Conservation (phyloP, 2,888 invertebrate species). For the Tipula unca region DNA sequence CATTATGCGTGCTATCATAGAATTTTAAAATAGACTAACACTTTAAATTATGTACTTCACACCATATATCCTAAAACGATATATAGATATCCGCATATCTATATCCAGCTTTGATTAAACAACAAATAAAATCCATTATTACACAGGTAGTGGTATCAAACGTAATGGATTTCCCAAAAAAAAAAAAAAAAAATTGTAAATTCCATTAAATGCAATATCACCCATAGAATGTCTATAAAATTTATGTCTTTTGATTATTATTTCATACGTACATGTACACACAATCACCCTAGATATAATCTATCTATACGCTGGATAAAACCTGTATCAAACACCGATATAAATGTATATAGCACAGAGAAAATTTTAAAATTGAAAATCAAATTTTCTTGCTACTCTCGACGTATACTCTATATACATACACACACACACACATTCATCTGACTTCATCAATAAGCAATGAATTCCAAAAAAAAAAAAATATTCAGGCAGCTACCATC, state of each 20-base stretch:
- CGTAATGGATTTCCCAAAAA: neutral
- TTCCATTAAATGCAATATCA: constrained; percentile 14
- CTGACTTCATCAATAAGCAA: constrained; percentile 14
- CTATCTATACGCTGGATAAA: neutral
- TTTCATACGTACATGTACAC: neutral
- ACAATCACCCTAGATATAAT: neutral
- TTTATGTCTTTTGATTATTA: constrained; percentile 8
- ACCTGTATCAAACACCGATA: neutral
- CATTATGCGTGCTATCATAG: neutral
- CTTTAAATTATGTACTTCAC: neutral
- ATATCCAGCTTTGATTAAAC: neutral
- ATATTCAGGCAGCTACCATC: neutral
- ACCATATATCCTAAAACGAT: neutral
- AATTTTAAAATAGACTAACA: neutral
- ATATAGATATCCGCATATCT: neutral
- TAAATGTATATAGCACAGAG: neutral
- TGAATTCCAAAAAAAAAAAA: neutral
- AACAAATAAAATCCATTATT: constrained; percentile 8
- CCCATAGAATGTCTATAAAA: neutral
- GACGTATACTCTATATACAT: no score
- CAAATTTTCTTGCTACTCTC: constrained; percentile 1
- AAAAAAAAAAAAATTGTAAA: neutral
- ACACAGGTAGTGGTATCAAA: neutral
- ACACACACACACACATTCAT: neutral
- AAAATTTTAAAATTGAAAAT: neutral